phyloP scores from a whole-genome alignment of 2,888 invertebrate species.

The Leucophora obtusa region DNA sequence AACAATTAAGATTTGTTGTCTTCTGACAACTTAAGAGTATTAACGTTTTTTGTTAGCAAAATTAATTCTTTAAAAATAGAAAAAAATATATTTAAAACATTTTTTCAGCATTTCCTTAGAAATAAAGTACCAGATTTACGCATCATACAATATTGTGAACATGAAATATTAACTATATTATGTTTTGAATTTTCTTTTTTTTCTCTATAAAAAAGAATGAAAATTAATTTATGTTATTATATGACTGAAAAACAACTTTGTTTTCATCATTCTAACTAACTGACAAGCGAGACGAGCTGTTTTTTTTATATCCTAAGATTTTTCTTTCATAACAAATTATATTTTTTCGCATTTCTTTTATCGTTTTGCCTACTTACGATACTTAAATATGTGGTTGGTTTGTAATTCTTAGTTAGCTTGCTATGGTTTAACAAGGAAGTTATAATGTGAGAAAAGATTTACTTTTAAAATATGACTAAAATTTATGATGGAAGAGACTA shows the following conservation, averaged over 20 bases:
- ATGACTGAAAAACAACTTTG: conserved; percentile 18
- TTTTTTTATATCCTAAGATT: neutral
- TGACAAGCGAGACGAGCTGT: neutral
- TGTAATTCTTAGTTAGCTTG: neutral
- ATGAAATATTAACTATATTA: neutral
- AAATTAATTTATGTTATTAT: conserved; percentile 35
- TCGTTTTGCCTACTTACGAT: neutral
- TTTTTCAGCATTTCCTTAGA: neutral
- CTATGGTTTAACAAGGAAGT: neutral
- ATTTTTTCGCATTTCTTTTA: neutral
- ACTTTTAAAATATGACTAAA: neutral
- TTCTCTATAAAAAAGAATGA: neutral
- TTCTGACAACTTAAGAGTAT: neutral
- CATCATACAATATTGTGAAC: neutral
- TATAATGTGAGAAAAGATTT: neutral
- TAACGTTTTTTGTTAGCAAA: neutral
- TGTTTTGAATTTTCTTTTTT: neutral
- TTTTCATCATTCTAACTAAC: conserved; percentile 29
- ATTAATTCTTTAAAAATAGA: conserved; percentile 5
- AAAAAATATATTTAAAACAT: neutral
- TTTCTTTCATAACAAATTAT: neutral
- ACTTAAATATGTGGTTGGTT: too few relatives aligned
- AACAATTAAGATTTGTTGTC: neutral
- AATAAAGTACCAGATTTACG: neutral
- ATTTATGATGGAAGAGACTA: too few relatives aligned